Conservation (phyloP, 2,113 vertebrate genomes). For the Colius striatus region DNA sequence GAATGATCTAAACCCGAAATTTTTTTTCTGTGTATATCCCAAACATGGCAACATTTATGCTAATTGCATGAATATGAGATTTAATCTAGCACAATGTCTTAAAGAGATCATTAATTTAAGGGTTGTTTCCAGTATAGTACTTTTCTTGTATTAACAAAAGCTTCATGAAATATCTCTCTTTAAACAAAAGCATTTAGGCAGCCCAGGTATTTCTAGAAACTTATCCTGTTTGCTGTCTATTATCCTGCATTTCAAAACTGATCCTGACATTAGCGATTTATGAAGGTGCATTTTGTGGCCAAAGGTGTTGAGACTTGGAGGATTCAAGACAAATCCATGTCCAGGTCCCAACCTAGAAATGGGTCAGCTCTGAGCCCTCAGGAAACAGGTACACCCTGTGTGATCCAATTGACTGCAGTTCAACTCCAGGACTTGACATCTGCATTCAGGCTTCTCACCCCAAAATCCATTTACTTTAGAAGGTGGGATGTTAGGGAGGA, state of each 20-base stretch:
- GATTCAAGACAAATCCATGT: neutral
- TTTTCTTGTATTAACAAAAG: neutral
- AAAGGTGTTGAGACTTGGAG: neutral
- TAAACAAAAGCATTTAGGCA: neutral
- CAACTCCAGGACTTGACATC: neutral
- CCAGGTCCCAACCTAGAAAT: neutral
- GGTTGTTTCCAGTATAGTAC: neutral
- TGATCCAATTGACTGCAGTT: neutral
- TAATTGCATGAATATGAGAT: neutral
- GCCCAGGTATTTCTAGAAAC: neutral
- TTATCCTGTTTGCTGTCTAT: neutral
- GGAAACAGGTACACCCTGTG: neutral
- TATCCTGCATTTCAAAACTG: neutral
- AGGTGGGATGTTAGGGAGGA: constrained; percentile 14
- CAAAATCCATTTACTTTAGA: constrained; percentile 19
- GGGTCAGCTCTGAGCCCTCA: neutral
- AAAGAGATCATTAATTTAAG: neutral
- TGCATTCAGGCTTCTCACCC: neutral
- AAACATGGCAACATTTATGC: neutral
- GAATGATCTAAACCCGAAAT: neutral
- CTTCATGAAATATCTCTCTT: neutral
- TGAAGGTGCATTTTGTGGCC: neutral
- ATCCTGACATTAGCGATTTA: neutral
- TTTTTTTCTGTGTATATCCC: neutral
- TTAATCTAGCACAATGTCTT: neutral